Evolutionary conservation across 2,888 invertebrate genomes (phyloP).

Genomic region (Venusia cambrica): DNA sequence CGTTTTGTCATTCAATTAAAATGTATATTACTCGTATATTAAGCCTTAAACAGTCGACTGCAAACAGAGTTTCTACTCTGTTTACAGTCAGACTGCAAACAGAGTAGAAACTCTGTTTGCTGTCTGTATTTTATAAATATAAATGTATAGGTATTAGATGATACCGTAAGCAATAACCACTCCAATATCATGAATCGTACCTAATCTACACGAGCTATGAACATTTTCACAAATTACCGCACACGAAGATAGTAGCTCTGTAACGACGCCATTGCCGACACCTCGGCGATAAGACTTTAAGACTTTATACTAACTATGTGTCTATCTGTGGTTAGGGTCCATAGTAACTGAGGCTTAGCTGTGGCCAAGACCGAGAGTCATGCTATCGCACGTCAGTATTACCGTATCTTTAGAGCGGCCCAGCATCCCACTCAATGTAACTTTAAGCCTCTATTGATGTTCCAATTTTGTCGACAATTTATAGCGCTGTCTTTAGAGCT

Average conservation of each 20-base stretch:
- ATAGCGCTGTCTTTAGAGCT: too few species aligned
- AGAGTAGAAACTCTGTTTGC: too few species aligned
- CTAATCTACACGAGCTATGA: conserved; percentile 8
- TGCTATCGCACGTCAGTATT: conserved; percentile 45
- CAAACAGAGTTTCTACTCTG: too few species aligned
- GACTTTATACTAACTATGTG: conserved; percentile 7
- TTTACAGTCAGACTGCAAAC: too few species aligned
- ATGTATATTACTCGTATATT: too few species aligned
- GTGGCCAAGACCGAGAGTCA: conserved; percentile 31
- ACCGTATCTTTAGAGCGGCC: conserved; percentile 41
- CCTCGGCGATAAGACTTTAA: conserved; percentile 40
- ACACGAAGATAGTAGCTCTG: conserved; percentile 25
- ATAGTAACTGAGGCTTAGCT: not conserved
- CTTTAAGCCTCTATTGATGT: conserved; percentile 19
- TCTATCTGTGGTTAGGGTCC: conserved; percentile 25
- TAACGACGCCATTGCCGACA: conserved; percentile 42
- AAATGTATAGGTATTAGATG: too few species aligned
- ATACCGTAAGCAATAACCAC: not conserved
- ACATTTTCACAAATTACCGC: conserved; percentile 27
- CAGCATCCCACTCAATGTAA: conserved; percentile 26
- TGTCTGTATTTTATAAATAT: too few species aligned
- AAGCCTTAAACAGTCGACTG: too few species aligned
- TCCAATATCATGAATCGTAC: conserved; percentile 1
- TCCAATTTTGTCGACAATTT: conserved; percentile 5
- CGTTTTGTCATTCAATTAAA: too few species aligned